phyloP scores from a whole-genome alignment of 2,113 vertebrate species.

The Urocynchramus pylzowi region DNA sequence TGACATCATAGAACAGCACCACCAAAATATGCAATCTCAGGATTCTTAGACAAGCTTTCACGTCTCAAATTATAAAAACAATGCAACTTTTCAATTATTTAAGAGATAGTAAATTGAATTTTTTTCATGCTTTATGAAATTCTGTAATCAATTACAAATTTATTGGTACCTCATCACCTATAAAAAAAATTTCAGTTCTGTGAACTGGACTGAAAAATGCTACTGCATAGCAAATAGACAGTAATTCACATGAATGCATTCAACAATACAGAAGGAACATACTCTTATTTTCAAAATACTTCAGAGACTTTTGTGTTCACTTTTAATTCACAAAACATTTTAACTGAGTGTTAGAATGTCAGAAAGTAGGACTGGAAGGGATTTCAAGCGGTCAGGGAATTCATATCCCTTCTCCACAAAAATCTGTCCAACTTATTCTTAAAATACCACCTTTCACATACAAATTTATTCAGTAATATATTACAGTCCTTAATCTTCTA shows the following conservation, averaged over 20 bases:
- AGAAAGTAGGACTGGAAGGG: not conserved
- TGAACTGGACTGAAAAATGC: not conserved
- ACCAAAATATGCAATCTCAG: not conserved
- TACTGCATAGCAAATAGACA: not conserved
- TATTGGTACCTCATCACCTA: not conserved
- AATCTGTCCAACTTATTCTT: not conserved
- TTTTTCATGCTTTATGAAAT: not conserved
- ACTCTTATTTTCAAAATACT: not conserved
- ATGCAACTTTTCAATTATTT: constrained; percentile 4
- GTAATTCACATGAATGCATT: not conserved
- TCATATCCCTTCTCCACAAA: not conserved
- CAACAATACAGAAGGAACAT: not conserved
- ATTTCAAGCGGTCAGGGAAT: not conserved
- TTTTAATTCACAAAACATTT: not conserved
- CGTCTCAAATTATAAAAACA: not conserved
- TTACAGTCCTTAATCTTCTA: not conserved
- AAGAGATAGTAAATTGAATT: constrained; percentile 27
- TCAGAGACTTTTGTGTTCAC: not conserved
- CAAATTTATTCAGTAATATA: not conserved
- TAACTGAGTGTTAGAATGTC: not conserved
- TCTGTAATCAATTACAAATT: not conserved
- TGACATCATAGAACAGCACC: not conserved
- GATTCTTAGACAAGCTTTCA: not conserved
- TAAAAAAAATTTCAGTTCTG: not conserved
- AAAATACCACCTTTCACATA: not conserved